A percentile compares a stretch with the other conserved stretches of the same genome.
phyloP scores from a whole-genome alignment of 2,113 vertebrate genomes.

The Heptranchias perlo region DNA sequence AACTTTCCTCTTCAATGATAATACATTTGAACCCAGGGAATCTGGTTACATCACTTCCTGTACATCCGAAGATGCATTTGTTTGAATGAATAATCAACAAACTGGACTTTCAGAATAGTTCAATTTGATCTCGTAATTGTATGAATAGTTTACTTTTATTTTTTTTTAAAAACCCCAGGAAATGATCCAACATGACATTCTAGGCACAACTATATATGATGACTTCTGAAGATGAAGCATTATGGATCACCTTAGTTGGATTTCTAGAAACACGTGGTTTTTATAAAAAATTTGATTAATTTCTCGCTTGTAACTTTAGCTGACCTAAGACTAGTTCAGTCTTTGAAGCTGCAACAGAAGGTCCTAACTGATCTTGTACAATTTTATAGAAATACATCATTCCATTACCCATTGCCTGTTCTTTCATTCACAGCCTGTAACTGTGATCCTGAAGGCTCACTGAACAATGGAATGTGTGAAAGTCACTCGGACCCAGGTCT shows the following conservation, averaged over 20 bases:
- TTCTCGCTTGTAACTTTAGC: neutral
- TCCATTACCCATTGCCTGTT: neutral
- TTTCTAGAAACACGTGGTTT: neutral
- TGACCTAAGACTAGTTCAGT: neutral
- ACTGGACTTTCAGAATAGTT: neutral
- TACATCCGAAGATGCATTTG: too few relatives aligned
- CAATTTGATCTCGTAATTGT: neutral
- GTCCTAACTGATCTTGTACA: constrained; percentile 37
- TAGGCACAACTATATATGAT: neutral
- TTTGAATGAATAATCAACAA: neutral
- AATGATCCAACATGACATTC: neutral
- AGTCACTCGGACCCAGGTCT: constrained; percentile 48
- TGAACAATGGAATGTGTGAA: constrained; percentile 59
- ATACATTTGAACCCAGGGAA: neutral
- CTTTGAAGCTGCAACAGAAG: constrained; percentile 19
- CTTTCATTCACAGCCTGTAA: constrained; percentile 59
- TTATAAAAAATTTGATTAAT: neutral
- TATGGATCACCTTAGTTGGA: neutral
- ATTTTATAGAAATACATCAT: neutral
- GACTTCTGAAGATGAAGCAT: neutral
- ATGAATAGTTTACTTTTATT: neutral
- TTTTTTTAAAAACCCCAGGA: neutral
- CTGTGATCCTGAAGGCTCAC: constrained; percentile 61
- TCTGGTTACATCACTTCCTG: neutral
- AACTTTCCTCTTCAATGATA: neutral